Evolutionary conservation across 2,113 vertebrate genomes (phyloP).

Genomic region (Platichthys stellatus): DNA sequence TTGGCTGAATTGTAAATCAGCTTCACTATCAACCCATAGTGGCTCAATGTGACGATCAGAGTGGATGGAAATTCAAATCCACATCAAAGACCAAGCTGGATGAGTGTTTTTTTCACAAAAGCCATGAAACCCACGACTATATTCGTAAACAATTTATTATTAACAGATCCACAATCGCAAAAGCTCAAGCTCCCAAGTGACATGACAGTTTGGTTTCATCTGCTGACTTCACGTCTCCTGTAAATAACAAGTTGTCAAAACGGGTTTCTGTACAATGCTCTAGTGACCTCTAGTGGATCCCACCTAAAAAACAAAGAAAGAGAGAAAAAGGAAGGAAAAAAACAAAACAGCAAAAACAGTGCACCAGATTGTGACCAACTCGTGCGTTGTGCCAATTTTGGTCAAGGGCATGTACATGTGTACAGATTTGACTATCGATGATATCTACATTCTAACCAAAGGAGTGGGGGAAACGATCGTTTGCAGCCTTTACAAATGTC

Average conservation of each 20-base stretch:
- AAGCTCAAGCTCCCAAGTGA: slow-evolving; percentile 68
- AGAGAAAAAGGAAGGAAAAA: not conserved
- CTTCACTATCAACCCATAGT: slow-evolving; percentile 15
- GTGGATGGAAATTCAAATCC: slow-evolving; percentile 9
- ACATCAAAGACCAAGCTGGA: not conserved
- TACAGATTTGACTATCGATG: slow-evolving; percentile 49
- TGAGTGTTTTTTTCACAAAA: slow-evolving; percentile 38
- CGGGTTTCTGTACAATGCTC: slow-evolving; percentile 68
- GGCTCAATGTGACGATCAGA: slow-evolving; percentile 6
- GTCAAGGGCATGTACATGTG: slow-evolving; percentile 58
- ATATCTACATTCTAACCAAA: slow-evolving; percentile 70
- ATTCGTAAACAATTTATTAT: slow-evolving; percentile 82
- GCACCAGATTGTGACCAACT: slow-evolving; percentile 64
- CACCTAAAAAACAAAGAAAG: slow-evolving; percentile 55
- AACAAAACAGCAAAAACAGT: slow-evolving; percentile 57
- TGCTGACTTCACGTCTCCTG: slow-evolving; percentile 50
- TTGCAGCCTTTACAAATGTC: slow-evolving; percentile 63
- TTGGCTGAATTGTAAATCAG: slow-evolving; percentile 52
- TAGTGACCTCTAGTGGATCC: slow-evolving; percentile 77
- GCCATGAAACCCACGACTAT: slow-evolving; percentile 49
- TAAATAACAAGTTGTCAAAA: slow-evolving; percentile 64
- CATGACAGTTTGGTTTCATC: slow-evolving; percentile 71
- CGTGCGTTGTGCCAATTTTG: slow-evolving; percentile 48
- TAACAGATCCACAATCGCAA: slow-evolving; percentile 77
- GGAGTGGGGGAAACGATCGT: slow-evolving; percentile 47